A percentile compares a stretch with the other conserved stretches of the same genome.
Evolutionary conservation across 2,113 vertebrate species (phyloP).

Genomic region (Galbula dea): DNA sequence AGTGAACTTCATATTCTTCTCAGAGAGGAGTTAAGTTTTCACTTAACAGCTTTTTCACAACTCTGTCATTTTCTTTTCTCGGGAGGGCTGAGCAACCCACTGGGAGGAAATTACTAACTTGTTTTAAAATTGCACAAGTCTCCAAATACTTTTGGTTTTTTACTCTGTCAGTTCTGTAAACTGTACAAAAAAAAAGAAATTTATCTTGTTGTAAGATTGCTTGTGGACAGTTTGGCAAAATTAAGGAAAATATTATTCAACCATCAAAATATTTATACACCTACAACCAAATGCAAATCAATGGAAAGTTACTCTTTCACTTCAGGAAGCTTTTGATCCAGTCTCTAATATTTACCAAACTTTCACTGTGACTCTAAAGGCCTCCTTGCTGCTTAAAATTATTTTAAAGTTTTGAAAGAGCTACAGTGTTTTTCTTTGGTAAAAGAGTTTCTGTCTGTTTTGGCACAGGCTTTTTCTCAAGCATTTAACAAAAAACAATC

Average conservation of each 20-base stretch:
- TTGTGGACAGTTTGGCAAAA: neutral
- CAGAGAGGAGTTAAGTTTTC: neutral
- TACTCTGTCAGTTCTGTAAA: neutral
- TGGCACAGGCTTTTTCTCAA: neutral
- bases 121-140: neutral
- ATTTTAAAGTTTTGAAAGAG: neutral
- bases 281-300: neutral
- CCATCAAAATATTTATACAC: neutral
- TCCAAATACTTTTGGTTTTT: neutral
- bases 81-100: neutral
- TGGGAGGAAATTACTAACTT: neutral
- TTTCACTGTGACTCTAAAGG: neutral
- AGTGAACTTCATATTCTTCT: neutral
- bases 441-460: neutral
- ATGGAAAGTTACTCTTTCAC: neutral
- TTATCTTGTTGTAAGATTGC: neutral
- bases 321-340: neutral
- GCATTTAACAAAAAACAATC: constrained; percentile 17
- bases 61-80: neutral
- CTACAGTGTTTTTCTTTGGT: neutral
- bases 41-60: neutral
- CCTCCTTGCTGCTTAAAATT: neutral
- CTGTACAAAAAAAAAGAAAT: neutral
- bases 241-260: neutral
- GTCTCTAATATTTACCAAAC: neutral